phyloP scores from a whole-genome alignment of 2,113 vertebrate species.

The Xiphophorus maculatus region DNA sequence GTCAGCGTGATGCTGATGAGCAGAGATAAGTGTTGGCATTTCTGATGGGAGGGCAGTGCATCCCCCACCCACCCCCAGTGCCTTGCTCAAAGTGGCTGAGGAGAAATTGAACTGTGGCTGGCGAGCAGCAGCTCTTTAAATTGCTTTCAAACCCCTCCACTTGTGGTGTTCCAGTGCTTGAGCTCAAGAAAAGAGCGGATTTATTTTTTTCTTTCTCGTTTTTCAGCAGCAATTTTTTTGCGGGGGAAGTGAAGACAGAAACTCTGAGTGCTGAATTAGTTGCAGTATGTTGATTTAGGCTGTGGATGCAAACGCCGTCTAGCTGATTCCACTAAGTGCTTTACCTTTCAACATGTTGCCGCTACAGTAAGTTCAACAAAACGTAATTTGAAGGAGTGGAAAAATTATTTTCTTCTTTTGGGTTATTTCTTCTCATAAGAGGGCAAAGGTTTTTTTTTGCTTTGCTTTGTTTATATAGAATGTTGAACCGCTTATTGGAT shows the following conservation, averaged over 20 bases:
- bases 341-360: no score
- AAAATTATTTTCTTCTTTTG: no score
- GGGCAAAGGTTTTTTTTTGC: no score
- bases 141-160: slow-evolving; percentile 32
- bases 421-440: no score
- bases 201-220: slow-evolving; percentile 14
- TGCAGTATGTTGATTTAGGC: no score
- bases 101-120: slow-evolving; percentile 19
- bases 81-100: slow-evolving; percentile 49
- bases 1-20: background rate
- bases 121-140: slow-evolving; percentile 26
- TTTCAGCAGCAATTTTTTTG: background rate
- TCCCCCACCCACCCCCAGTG: background rate
- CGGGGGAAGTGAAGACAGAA: slow-evolving; percentile 5
- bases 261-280: slow-evolving; percentile 4
- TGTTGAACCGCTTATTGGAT: no score
- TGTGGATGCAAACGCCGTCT: background rate
- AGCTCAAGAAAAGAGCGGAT: slow-evolving; percentile 13
- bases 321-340: no score
- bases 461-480: no score
- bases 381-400: no score
- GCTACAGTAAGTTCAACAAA: no score
- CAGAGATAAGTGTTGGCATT: slow-evolving; percentile 13
- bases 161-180: slow-evolving; percentile 37
- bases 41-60: background rate